phyloP scores from a whole-genome alignment of 2,797 vertebrate species.

The Gallinago solitaria region DNA sequence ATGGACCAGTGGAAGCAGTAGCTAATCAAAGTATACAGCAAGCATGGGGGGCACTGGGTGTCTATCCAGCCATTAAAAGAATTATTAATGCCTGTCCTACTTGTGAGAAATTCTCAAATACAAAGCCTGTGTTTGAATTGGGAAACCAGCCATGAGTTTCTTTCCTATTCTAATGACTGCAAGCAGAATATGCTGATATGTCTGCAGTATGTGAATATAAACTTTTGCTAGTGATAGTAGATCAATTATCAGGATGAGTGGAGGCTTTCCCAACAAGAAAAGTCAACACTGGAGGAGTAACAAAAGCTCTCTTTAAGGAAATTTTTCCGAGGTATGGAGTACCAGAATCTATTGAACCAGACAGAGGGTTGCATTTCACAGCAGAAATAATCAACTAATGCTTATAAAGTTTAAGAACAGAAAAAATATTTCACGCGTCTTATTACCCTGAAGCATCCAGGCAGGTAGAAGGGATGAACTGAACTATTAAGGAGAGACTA shows the following conservation, averaged over 20 bases:
- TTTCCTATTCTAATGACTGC: background rate
- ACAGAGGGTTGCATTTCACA: background rate
- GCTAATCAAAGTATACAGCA: background rate
- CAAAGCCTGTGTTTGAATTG: background rate
- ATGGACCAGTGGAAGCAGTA: background rate
- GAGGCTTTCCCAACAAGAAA: background rate
- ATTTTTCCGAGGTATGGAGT: background rate
- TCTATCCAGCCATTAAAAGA: background rate
- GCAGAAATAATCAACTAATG: background rate
- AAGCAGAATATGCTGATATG: background rate
- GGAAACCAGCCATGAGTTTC: accelerated
- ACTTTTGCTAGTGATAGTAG: background rate
- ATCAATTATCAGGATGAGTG: background rate
- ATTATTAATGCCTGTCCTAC: background rate
- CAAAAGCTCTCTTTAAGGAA: background rate
- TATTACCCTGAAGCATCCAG: background rate
- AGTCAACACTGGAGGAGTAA: background rate
- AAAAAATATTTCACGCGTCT: background rate
- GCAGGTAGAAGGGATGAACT: background rate
- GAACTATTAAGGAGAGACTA: background rate
- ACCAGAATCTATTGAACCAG: background rate
- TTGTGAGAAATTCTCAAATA: background rate
- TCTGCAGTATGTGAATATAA: background rate
- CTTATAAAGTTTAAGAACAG: background rate
- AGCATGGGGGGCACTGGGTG: background rate